Base-by-base conservation (phyloP, 2,797 vertebrate species). In the Chelon labrosus region DNA sequence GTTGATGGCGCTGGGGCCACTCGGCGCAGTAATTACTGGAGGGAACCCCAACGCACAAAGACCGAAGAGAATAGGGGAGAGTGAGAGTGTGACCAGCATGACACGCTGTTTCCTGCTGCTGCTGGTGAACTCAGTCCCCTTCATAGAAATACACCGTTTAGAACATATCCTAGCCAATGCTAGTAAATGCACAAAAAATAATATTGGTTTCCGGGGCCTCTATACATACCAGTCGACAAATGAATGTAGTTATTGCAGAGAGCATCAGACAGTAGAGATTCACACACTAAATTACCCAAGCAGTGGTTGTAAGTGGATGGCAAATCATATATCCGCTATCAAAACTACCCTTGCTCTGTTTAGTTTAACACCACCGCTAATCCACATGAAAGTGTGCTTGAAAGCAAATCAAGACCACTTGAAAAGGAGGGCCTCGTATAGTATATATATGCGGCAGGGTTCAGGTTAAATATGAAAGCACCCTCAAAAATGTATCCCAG, bases 21-120 rank as follows among this genome's bases (percentile, higher is more conserved):
- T 73, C 10, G 0, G 80, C 61, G 69, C 69, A 59, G 27, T 86
- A 77, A 88, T 88, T 83, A 83, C 72, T 27, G 70, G 20, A 65
- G 82, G 78, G 75, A 65, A 80, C 80, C 86, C 88, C 64, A 2
- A 61, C 74, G 52, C 22, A 85, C 77, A 88, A 86, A 85, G 75
- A 58, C 10, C 27, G n/a, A 35, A 54, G 76, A 73, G 81, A 59
- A 65, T 3, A 39, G 19, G 31, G 22, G 56, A 8, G 46, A 51
- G 60, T 62, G 50, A 50, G 66, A 58, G 66, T 10, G 59, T 14
- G 46, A 50, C 53, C 62, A 42, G 75, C 61, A 57, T 72, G 65
- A 75, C 41, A 68, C 67, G 55, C 31, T 12, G 42, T 4, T 86
- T 88, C 80, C 79, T 67, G 67, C 20, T 7, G 50, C 16, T 54